phyloP scores from a whole-genome alignment of 2,888 invertebrate genomes.

The Bedellia somnulentella region DNA sequence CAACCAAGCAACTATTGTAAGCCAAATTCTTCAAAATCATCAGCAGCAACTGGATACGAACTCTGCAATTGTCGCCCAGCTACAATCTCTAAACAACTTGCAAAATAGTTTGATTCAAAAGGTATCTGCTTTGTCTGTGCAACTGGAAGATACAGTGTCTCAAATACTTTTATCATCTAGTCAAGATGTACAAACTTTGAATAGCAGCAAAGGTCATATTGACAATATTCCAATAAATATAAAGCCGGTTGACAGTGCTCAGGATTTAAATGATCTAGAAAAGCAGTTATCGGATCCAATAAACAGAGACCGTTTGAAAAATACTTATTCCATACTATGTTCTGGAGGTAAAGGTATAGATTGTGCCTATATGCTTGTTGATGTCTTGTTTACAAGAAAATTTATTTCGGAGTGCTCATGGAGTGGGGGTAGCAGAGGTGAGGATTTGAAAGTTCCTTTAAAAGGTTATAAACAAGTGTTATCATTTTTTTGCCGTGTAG shows the following conservation, averaged over 20 bases:
- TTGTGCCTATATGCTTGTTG: conserved; percentile 7
- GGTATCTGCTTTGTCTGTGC: conserved; percentile 8
- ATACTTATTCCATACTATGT: conserved; percentile 7
- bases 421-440: conserved; percentile 7
- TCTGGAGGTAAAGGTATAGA: conserved; percentile 6
- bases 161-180: conserved; percentile 5
- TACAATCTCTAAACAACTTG: conserved; percentile 2
- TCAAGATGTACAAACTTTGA: conserved; percentile 5
- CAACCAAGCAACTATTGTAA: too few species aligned
- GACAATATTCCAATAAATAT: conserved; percentile 7
- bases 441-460: conserved; percentile 4
- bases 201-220: conserved; percentile 6
- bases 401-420: conserved; percentile 6
- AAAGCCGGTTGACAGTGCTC: conserved; percentile 8
- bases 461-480: conserved; percentile 6
- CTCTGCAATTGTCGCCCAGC: conserved; percentile 4
- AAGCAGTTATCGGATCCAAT: conserved; percentile 7
- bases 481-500: conserved; percentile 7
- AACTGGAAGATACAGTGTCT: conserved; percentile 8
- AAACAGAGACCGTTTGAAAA: conserved; percentile 7
- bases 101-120: conserved; percentile 2
- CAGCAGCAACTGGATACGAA: conserved; percentile 6
- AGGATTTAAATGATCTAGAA: conserved; percentile 8
- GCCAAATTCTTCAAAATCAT: too few species aligned
- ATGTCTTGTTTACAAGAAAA: conserved; percentile 6